Conservation (phyloP, 2,113 vertebrate genomes). For the Pollachius pollachius region DNA sequence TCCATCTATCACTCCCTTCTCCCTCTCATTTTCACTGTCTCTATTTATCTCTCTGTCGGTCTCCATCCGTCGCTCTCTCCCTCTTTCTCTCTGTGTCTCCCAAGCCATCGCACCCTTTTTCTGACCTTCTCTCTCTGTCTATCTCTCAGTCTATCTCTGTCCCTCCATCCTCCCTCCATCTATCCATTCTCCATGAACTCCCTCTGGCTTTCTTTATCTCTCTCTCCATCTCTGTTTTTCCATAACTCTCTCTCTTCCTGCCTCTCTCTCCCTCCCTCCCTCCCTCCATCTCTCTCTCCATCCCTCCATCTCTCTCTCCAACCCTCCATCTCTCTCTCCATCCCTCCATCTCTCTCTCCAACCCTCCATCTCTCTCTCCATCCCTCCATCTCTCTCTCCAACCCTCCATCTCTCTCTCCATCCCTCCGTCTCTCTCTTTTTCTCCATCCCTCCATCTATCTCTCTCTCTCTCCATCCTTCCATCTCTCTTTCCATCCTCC, state of each 20-base stretch:
- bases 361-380: slow-evolving; percentile 13
- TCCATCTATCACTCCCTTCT: slow-evolving; percentile 21
- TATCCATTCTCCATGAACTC: not conserved
- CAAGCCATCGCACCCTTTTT: not conserved
- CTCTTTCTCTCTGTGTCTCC: not conserved
- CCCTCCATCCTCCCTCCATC: slow-evolving; percentile 3
- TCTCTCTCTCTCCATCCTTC: too few species aligned
- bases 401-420: not conserved
- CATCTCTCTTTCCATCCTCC: too few species aligned
- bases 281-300: too few species aligned
- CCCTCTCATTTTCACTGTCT: too few species aligned
- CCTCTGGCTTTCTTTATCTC: slow-evolving; percentile 16
- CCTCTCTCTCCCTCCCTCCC: too few species aligned
- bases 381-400: not conserved
- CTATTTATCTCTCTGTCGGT: slow-evolving; percentile 10
- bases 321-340: too few species aligned
- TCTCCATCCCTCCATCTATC: too few species aligned
- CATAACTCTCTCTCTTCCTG: too few species aligned
- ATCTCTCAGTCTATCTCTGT: not conserved
- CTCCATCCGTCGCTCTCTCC: slow-evolving; percentile 18
- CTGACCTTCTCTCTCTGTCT: not conserved
- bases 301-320: too few species aligned
- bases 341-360: too few species aligned
- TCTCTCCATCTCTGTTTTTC: slow-evolving; percentile 28
- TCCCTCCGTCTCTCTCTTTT: not conserved